Evolutionary conservation across 2,888 invertebrate species (phyloP).

Genomic region (Ceramica pisi): DNA sequence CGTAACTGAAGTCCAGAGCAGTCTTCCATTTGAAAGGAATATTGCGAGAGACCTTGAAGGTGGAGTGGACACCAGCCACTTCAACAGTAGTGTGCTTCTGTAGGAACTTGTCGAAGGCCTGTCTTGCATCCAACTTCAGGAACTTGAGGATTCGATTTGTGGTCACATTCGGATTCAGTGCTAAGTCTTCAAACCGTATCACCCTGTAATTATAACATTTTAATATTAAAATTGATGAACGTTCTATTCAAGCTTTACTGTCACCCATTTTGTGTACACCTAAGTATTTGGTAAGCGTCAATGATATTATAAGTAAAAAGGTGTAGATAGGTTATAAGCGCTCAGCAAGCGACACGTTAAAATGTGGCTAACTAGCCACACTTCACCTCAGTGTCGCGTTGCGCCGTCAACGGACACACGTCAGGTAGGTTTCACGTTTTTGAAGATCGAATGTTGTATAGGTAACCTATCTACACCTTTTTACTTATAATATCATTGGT

Average conservation of each 20-base stretch:
- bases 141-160: conserved; percentile 94
- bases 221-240: conserved; percentile 77
- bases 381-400: too few relatives aligned
- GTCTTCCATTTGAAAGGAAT: conserved; percentile 96
- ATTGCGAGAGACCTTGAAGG: conserved; percentile 94
- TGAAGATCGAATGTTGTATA: too few relatives aligned
- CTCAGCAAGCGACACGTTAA: too few relatives aligned
- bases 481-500: too few relatives aligned
- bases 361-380: too few relatives aligned
- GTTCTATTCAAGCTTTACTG: neutral
- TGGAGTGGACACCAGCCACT: conserved; percentile 95
- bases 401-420: too few relatives aligned
- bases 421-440: too few relatives aligned
- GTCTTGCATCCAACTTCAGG: conserved; percentile 93
- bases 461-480: too few relatives aligned
- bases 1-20: conserved; percentile 93
- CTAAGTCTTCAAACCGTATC: conserved; percentile 95
- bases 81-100: conserved; percentile 95
- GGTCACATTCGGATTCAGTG: conserved; percentile 93
- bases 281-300: too few relatives aligned
- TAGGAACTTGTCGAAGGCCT: conserved; percentile 93
- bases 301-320: too few relatives aligned
- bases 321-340: too few relatives aligned
- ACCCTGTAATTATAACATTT: conserved; percentile 24
- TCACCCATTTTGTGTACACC: neutral